Conservation (phyloP, 53 echinoderm and acorn worm genomes). For the Antedon mediterranea region DNA sequence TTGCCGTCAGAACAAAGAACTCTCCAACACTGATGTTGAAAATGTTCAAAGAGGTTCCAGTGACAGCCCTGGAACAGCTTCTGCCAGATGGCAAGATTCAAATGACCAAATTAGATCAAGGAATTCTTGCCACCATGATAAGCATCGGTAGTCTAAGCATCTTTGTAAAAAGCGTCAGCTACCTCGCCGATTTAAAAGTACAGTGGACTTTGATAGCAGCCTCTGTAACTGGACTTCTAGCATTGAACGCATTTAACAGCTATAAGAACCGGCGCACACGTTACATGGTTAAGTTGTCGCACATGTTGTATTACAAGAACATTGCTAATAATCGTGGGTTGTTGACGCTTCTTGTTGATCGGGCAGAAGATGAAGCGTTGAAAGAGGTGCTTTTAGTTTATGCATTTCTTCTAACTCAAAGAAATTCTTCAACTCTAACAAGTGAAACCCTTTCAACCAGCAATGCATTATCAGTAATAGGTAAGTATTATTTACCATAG, state of each 20-base stretch:
- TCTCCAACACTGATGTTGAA: slow-evolving; percentile 76
- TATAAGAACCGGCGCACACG: slow-evolving; percentile 88
- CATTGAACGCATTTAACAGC: slow-evolving; percentile 70
- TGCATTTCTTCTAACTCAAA: slow-evolving; percentile 66
- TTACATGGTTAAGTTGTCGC: slow-evolving; percentile 75
- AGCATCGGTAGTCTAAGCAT: slow-evolving; percentile 55
- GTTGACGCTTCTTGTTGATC: slow-evolving; percentile 72
- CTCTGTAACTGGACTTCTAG: slow-evolving; percentile 55
- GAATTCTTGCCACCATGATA: slow-evolving; percentile 44
- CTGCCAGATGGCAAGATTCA: slow-evolving; percentile 90
- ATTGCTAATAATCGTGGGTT: slow-evolving; percentile 90
- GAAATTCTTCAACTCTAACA: slow-evolving; percentile 11
- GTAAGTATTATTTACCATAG: neutral
- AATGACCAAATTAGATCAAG: slow-evolving; percentile 82
- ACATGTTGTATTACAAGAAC: slow-evolving; percentile 88
- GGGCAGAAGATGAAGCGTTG: slow-evolving; percentile 88
- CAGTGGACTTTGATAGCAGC: slow-evolving; percentile 79
- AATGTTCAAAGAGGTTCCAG: slow-evolving; percentile 98
- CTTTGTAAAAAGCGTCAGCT: slow-evolving; percentile 55
- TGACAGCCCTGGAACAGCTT: slow-evolving; percentile 72
- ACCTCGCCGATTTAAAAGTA: slow-evolving; percentile 66
- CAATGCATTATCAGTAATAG: neutral
- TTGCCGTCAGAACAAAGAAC: slow-evolving; percentile 83
- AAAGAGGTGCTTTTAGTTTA: slow-evolving; percentile 82
- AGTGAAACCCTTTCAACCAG: neutral